These are phyloP conservation scores for Drosophila putrida DNA, from an alignment of 2,888 invertebrate genomes.

Conservation along the genomic window DNA sequence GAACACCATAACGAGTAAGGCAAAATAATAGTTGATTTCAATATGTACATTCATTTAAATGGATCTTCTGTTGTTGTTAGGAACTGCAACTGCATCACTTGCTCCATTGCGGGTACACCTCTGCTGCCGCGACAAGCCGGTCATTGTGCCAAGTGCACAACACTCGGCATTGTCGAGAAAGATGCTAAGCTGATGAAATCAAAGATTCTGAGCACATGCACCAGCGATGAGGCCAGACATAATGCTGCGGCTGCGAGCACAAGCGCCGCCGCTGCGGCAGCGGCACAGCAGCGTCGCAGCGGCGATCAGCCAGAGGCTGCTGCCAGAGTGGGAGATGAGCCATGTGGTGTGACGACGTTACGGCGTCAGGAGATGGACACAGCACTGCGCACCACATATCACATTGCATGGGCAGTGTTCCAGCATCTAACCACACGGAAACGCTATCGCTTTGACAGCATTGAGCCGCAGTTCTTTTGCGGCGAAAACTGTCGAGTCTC, in stretches of 20 bases:
- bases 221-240: slow-evolving; percentile 82
- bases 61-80: slow-evolving; percentile 52
- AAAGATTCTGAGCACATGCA: slow-evolving; percentile 83
- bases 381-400: slow-evolving; percentile 78
- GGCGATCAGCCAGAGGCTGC: slow-evolving; percentile 37
- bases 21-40: neutral
- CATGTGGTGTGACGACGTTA: slow-evolving; percentile 36
- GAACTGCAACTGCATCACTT: slow-evolving; percentile 84
- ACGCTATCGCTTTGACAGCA: slow-evolving; percentile 79
- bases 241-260: slow-evolving; percentile 64
- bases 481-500: slow-evolving; percentile 80
- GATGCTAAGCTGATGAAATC: slow-evolving; percentile 84
- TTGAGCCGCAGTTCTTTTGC: slow-evolving; percentile 84
- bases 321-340: slow-evolving; percentile 41
- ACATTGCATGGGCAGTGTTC: slow-evolving; percentile 85
- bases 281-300: slow-evolving; percentile 58
- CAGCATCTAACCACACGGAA: slow-evolving; percentile 83
- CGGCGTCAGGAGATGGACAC: slow-evolving; percentile 66
- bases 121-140: slow-evolving; percentile 64
- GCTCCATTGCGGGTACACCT: slow-evolving; percentile 84
- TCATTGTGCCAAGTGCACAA: slow-evolving; percentile 83
- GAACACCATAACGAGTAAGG: slow-evolving; percentile 84
- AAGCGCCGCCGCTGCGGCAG: slow-evolving; percentile 43
- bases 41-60: neutral
- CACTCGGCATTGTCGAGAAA: slow-evolving; percentile 83